Base-by-base conservation (phyloP, 2,113 vertebrate genomes). In the Stegastes partitus region DNA sequence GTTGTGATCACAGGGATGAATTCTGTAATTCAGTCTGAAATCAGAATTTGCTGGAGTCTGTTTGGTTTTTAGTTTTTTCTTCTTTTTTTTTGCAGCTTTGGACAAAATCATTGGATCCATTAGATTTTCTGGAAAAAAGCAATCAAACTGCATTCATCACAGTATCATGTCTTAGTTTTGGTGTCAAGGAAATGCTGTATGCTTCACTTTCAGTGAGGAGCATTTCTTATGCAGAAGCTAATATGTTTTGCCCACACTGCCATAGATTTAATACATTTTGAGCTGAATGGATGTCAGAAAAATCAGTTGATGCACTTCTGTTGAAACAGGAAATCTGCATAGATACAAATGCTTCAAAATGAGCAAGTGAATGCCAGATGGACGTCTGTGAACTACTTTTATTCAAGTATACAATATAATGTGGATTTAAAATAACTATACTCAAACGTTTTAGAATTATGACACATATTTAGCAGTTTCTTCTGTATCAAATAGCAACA, bases 81-180 rank as follows among this genome's bases (percentile, higher is more conserved):
- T 55, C 45, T 31, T 25, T 74, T 58, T 72, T 63, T 22, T 34
- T n/a, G 2, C 6, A 28, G 31, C 42, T 61, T 76, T 28, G 19
- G 49, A 68, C 45, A 73, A 87, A 85, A 74, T 67, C 49, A 44
- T 12, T 21, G 25, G 11, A 84, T 68, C 72, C 72, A 63, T 69
- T 22, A 53, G 26, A 77, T 69, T 74, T 77, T 47, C 49, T 31
- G 66, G 31, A 34, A 12, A 77, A 88, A 80, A 85, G 77, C 74
- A 88, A 81, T 87, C 77, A 85, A 68, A 66, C 68, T 72, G 26
- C 62, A 85, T 81, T 87, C 64, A 71, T 77, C 56, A 57, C 74
- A 80, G 77, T 44, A 81, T 74, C 56, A 85, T 65, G 49, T 77
- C 74, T 79, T 70, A 34, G 65, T 68, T 65, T 56, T 77, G 44